Evolutionary conservation across 2,797 vertebrate species (phyloP).

Genomic region (Parauchenoglanis ngamensis): DNA sequence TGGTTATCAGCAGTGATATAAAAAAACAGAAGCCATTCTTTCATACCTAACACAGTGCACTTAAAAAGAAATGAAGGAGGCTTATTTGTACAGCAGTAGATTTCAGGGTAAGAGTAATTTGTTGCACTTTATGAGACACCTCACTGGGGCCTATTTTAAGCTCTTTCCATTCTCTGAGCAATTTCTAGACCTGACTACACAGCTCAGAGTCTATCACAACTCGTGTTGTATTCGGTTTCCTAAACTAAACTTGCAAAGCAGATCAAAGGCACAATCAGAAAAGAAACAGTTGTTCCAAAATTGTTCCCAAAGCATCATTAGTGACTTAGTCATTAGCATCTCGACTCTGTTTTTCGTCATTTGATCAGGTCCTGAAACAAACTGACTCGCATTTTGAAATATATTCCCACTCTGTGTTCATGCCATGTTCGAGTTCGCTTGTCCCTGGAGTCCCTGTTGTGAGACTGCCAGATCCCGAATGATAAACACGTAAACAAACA

Average conservation of each 20-base stretch:
- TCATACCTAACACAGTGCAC: neutral
- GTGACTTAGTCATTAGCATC: conserved; percentile 25
- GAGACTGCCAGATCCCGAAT: conserved; percentile 61
- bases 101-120: neutral
- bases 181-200: neutral
- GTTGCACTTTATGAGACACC: neutral
- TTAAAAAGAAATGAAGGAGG: conserved; percentile 2
- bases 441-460: conserved; percentile 42
- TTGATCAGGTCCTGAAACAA: conserved; percentile 31
- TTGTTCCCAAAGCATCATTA: conserved; percentile 57
- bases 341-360: conserved; percentile 55
- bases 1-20: neutral
- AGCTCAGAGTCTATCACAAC: neutral
- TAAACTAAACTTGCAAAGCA: neutral
- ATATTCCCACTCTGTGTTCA: conserved; percentile 15
- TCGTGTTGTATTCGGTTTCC: neutral
- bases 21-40: neutral
- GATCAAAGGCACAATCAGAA: conserved; percentile 26
- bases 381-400: conserved; percentile 39
- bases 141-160: conserved; percentile 16
- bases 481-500: conserved; percentile 68
- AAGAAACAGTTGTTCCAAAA: conserved; percentile 50
- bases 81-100: neutral
- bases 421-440: conserved; percentile 1
- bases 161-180: neutral